Conservation (phyloP, 2,888 invertebrate genomes). For the Zygaena filipendulae region DNA sequence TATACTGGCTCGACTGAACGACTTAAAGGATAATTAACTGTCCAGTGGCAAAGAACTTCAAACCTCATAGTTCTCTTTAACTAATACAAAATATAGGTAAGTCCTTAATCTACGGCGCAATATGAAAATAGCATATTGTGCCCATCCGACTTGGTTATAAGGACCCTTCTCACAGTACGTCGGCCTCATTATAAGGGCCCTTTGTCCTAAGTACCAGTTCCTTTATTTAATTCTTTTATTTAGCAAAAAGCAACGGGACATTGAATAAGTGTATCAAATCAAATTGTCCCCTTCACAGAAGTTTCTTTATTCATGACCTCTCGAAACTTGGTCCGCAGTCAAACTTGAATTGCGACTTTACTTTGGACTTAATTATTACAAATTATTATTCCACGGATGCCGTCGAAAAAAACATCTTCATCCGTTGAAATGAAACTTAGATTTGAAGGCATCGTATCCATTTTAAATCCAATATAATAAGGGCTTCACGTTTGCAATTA, state of each 20-base stretch:
- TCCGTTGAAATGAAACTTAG: too few species aligned
- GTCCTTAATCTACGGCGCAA: slow-evolving; percentile 20
- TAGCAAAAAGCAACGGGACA: slow-evolving; percentile 47
- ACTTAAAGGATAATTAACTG: too few species aligned
- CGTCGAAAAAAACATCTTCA: too few species aligned
- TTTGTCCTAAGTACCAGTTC: slow-evolving; percentile 67
- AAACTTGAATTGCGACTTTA: slow-evolving; percentile 35
- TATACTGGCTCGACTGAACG: too few species aligned
- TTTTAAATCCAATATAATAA: too few species aligned
- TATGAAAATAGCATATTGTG: too few species aligned
- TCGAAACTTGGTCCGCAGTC: slow-evolving; percentile 27
- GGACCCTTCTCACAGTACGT: slow-evolving; percentile 61
- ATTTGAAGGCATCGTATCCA: too few species aligned
- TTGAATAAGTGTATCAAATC: slow-evolving; percentile 64
- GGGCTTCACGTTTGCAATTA: too few species aligned
- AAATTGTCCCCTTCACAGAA: slow-evolving; percentile 44
- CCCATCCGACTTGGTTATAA: slow-evolving; percentile 37
- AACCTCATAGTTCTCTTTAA: background rate
- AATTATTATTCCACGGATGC: too few species aligned
- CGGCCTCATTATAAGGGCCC: slow-evolving; percentile 64
- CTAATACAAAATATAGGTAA: too few species aligned
- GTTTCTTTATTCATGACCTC: slow-evolving; percentile 54
- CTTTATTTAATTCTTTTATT: slow-evolving; percentile 43
- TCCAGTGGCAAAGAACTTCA: too few species aligned
- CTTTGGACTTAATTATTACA: slow-evolving; percentile 53